Evolutionary conservation across 2,888 invertebrate genomes (phyloP).

Genomic region (Atrina japonica): DNA sequence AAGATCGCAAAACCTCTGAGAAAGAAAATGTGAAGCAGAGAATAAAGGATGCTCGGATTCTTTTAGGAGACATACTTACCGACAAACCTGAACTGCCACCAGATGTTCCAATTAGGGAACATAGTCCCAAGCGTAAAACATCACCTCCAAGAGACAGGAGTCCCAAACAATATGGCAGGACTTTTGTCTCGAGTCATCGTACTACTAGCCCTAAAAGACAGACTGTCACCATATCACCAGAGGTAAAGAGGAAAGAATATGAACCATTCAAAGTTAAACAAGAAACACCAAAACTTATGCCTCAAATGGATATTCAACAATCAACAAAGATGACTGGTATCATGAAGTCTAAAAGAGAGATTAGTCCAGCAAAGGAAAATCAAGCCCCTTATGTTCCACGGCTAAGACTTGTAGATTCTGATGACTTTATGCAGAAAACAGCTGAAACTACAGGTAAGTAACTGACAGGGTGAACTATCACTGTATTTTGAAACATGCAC

Average conservation of each 20-base stretch:
- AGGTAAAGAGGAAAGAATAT: conserved; percentile 25
- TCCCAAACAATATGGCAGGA: conserved; percentile 8
- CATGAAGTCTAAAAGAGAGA: conserved; percentile 4
- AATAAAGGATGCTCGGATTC: conserved; percentile 66
- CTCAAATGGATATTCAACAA: neutral
- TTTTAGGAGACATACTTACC: conserved; percentile 70
- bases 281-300: neutral
- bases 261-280: neutral
- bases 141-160: conserved; percentile 7
- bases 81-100: conserved; percentile 65
- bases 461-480: too few species aligned
- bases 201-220: conserved; percentile 25
- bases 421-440: conserved; percentile 43
- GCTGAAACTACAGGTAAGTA: conserved; percentile 55
- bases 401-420: conserved; percentile 39
- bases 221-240: conserved; percentile 34
- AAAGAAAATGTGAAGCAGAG: conserved; percentile 62
- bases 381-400: conserved; percentile 28
- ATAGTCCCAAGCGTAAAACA: conserved; percentile 44
- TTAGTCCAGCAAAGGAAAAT: conserved; percentile 17
- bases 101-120: conserved; percentile 43
- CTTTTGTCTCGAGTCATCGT: conserved; percentile 14
- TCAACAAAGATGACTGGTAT: neutral
- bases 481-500: too few species aligned
- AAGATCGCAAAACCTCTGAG: conserved; percentile 50